Conservation (phyloP, 2,888 invertebrate species). For the Charanyca ferruginea region DNA sequence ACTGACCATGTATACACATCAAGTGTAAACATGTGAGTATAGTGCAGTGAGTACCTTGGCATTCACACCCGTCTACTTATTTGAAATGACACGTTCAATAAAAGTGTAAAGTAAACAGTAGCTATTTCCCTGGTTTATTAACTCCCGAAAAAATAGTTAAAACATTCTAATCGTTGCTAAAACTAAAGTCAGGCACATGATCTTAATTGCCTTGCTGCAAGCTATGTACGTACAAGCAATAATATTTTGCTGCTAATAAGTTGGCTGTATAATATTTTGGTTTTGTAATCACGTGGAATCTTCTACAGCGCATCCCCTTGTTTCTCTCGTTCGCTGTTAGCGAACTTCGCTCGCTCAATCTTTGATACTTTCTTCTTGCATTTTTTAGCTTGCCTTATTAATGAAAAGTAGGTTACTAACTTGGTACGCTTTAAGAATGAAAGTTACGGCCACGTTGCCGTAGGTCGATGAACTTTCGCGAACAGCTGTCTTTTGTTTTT, state of each 20-base stretch:
- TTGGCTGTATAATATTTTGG: background rate
- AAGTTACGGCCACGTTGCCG: conserved; percentile 90
- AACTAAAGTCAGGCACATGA: too few relatives aligned
- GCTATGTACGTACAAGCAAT: background rate
- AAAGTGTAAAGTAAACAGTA: too few relatives aligned
- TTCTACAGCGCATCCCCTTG: conserved; percentile 69
- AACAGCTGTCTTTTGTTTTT: conserved; percentile 89
- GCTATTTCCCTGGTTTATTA: too few relatives aligned
- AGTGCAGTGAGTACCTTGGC: too few relatives aligned
- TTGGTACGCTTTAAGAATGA: conserved; percentile 90
- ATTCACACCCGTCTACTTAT: too few relatives aligned
- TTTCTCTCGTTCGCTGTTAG: conserved; percentile 76
- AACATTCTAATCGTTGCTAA: too few relatives aligned
- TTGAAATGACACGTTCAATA: too few relatives aligned
- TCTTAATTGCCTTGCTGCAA: too few relatives aligned
- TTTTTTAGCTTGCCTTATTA: conserved; percentile 91
- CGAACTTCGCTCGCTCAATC: conserved; percentile 90
- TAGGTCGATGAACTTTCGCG: conserved; percentile 86
- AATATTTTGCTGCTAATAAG: too few relatives aligned
- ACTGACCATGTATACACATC: too few relatives aligned
- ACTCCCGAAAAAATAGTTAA: too few relatives aligned
- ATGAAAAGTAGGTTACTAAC: conserved; percentile 92
- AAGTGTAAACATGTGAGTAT: too few relatives aligned
- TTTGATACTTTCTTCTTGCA: conserved; percentile 91
- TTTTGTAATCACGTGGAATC: background rate